Evolutionary conservation across 2,113 vertebrate species (phyloP).

Genomic region (Boulengeromyrus knoepffleri): DNA sequence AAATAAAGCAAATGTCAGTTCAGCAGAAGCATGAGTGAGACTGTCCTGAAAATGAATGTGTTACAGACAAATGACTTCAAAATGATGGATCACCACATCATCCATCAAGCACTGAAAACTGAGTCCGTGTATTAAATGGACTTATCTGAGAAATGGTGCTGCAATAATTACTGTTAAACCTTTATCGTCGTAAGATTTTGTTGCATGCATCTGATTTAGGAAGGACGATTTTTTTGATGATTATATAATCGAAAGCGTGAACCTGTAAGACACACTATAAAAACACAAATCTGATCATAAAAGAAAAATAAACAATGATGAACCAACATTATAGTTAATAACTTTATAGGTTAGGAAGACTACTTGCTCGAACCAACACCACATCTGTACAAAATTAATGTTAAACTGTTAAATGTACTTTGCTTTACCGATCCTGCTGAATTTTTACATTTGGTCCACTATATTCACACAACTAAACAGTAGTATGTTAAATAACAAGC

Average conservation of each 20-base stretch:
- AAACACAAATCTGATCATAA: background rate
- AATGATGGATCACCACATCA: background rate
- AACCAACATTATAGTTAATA: background rate
- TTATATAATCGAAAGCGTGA: background rate
- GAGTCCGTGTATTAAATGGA: background rate
- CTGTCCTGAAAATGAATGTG: background rate
- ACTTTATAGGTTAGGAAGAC: background rate
- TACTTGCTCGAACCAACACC: background rate
- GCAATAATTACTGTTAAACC: background rate
- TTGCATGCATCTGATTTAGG: background rate
- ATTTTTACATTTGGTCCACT: background rate
- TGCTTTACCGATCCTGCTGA: background rate
- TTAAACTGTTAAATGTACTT: background rate
- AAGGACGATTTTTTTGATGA: background rate
- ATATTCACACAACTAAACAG: background rate
- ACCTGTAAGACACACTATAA: background rate
- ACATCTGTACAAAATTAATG: background rate
- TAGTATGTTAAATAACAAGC: background rate
- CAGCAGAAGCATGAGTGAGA: background rate
- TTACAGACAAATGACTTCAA: slow-evolving; percentile 3
- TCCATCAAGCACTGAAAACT: background rate
- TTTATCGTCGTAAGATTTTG: background rate
- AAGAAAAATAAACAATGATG: background rate
- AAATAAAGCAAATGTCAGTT: background rate
- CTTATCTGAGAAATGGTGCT: background rate